Conservation (phyloP, 2,888 invertebrate genomes). For the Rosalia funebris region DNA sequence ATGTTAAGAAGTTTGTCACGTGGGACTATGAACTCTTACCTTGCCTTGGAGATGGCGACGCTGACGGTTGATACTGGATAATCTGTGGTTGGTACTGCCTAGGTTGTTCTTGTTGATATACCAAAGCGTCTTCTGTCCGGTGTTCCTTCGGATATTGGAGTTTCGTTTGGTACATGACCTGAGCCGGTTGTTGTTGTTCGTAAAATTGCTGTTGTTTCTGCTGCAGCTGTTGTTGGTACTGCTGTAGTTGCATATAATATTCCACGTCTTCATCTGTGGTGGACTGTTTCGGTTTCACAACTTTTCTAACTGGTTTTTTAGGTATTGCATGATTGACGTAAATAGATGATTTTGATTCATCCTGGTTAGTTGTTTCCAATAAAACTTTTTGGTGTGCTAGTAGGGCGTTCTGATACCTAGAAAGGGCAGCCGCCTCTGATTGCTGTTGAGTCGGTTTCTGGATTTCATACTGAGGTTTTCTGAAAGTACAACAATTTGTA, state of each 20-base stretch:
- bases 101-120: slow-evolving; percentile 47
- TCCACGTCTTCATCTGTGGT: slow-evolving; percentile 21
- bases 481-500: slow-evolving; percentile 1
- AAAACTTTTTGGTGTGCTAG: slow-evolving; percentile 25
- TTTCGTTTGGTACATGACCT: slow-evolving; percentile 42
- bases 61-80: neutral
- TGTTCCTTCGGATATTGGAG: slow-evolving; percentile 34
- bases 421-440: neutral
- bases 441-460: slow-evolving; percentile 7
- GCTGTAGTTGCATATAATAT: slow-evolving; percentile 17
- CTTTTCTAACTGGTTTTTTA: slow-evolving; percentile 23
- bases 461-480: slow-evolving; percentile 22
- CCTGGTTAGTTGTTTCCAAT: slow-evolving; percentile 11
- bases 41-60: neutral
- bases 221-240: slow-evolving; percentile 20
- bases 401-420: slow-evolving; percentile 26
- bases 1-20: too few species aligned
- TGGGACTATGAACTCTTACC: neutral
- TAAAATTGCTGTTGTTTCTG: slow-evolving; percentile 15
- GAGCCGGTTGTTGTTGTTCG: slow-evolving; percentile 48
- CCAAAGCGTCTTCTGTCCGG: slow-evolving; percentile 43
- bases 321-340: slow-evolving; percentile 23
- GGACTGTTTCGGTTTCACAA: slow-evolving; percentile 19
- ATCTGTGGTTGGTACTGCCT: slow-evolving; percentile 24
- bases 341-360: slow-evolving; percentile 24